phyloP scores from a whole-genome alignment of 2,113 vertebrate species.

The Gallinago undulata region DNA sequence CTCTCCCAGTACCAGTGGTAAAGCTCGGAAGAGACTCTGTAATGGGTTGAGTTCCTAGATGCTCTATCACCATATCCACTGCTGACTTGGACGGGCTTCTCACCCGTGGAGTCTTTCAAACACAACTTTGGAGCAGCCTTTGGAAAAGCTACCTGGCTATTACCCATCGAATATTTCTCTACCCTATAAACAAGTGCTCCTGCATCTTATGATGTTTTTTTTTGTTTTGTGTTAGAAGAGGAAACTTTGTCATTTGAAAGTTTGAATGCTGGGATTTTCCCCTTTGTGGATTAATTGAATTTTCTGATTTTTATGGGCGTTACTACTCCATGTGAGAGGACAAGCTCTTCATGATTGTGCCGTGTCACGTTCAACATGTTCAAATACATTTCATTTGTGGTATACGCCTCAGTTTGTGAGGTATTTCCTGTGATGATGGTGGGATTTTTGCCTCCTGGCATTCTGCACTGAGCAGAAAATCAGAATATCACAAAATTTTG shows the following conservation, averaged over 20 bases:
- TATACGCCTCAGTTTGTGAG: not conserved
- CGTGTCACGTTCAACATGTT: not conserved
- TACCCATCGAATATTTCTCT: not conserved
- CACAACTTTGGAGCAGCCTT: not conserved
- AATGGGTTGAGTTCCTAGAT: not conserved
- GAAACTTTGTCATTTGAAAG: not conserved
- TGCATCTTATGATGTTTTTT: accelerated
- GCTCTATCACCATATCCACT: accelerated
- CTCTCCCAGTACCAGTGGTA: not conserved
- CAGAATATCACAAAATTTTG: not conserved
- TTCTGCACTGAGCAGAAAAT: not conserved
- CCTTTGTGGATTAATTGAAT: not conserved
- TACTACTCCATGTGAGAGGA: not conserved
- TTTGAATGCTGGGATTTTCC: not conserved
- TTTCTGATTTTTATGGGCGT: not conserved
- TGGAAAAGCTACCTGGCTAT: not conserved
- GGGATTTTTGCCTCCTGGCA: not conserved
- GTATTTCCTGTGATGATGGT: accelerated
- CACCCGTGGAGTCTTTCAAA: no score
- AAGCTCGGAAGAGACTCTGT: accelerated
- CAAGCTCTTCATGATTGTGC: not conserved
- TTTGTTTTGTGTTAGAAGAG: not conserved
- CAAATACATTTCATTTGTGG: no score
- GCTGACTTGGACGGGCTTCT: not conserved
- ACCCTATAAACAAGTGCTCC: not conserved